Base-by-base conservation (phyloP, 2,888 invertebrate genomes). In the Drosophila anomelani region DNA sequence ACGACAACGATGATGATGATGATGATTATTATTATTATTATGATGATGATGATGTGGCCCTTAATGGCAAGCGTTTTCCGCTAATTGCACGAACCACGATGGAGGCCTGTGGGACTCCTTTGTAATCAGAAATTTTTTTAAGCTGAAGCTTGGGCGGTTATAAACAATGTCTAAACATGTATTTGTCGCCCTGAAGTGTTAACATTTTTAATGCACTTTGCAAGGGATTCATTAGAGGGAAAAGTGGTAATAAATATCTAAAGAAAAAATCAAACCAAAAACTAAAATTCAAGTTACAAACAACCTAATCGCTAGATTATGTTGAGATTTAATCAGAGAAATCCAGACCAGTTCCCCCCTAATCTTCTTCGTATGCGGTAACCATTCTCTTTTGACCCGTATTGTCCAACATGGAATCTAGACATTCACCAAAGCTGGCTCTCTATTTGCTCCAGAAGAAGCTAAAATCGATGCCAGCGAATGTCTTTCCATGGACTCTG, bases 21-120 rank as follows among this genome's bases (percentile, higher is more conserved):
- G 60, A 10, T 13, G 38, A 53, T 43, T 23, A 36, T 41, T 32
- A 38, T 51, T 26, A 53, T 7, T 17, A 44, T 54, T 36, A 44
- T 26, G 41, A 36, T 49, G 54, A 49, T 41, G 29, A 43, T 41
- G 29, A 38, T 41, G 55, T 49, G 59, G 29, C 61, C 62, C 71
- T 76, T 81, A 81, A 82, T 85, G 80, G 75, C 53, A 81, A 68
- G 49, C 70, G 54, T 66, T 67, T 77, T 49, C 68, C 66, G 77
- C 78, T 82, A 85, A 83, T 80, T 83, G 79, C 46, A 46, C 43
- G 29, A 57, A 36, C 55, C 59, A 43, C 58, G 54, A 47, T 38
- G 15, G 20, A 7, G 13, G n/a, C 15, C n/a, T 34, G 13, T 34
- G 13, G 17, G 1, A 26, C 26, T 41, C 13, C 9, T 38, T 36